Base-by-base conservation (phyloP, 35 echinoderm and acorn worm genomes). In the Hemicentrotus pulcherrimus region DNA sequence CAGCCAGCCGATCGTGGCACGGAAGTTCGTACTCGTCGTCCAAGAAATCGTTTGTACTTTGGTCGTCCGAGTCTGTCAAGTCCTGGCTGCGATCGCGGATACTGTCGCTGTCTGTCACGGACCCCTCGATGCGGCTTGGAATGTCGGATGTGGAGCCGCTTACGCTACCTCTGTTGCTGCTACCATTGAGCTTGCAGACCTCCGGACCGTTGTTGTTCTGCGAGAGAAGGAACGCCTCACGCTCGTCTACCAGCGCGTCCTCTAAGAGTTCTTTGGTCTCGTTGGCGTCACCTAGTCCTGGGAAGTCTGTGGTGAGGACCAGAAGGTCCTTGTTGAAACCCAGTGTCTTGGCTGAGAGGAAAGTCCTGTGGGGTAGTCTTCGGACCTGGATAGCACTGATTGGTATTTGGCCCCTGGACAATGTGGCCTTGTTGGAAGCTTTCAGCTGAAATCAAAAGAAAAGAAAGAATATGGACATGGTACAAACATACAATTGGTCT, bases 301-400 rank as follows among this genome's bases (percentile, higher is more conserved):
- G 95, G 85, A 97, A 86, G 86, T 95, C 94, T 70, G 88, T 95
- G 5, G 96, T 97, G 10, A 97, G 92, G 15, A 95, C 95, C 18
- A 97, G 55, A 35, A 97, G 95, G 48, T 97, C 96, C 60, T 97
- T 97, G 87, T 96, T 96, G 48, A 96, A 94, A 13, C 94, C 86
- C 16, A 96, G 86, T 4, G 96, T 94, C 86, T 96, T 96, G 94
- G 94, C 85, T 32, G 48, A 32, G 50, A 94, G 96, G 86, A 70
- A 95, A 31, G 94, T 13, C 31, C 94, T 94, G 47, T 95, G 87
- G 48, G 98, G 98, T 92, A 99, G 93, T 48, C 97, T 94, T 31
- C 96, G 92, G 41, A 99, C 98, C 88, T 99, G 98, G 55, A 99
- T 99, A 35, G 98, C 98, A 92, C 98, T 97, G 31, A 99, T 91